Base-by-base conservation (phyloP, 2,888 invertebrate genomes). In the Mactromeris polynyma region DNA sequence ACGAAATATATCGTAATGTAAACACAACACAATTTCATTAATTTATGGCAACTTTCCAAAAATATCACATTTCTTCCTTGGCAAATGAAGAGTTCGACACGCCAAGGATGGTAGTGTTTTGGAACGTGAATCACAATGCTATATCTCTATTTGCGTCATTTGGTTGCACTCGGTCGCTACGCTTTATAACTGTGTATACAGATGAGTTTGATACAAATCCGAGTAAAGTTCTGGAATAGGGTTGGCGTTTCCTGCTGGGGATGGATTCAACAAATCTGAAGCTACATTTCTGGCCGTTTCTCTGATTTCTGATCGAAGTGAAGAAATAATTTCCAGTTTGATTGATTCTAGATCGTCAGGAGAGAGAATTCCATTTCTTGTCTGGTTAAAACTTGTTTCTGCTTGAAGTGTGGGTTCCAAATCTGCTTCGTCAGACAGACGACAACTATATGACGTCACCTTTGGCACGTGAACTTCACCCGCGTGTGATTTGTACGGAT, bases 171-270 rank as follows among this genome's bases (percentile, higher is more conserved):
- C 58, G 58, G 73, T 73, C 4, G 9, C 17, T 6, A 73, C 36
- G 1, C 0, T 9, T 96, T 93, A 96, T 36, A 96, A 92, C 88
- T 96, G 96, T 9, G 96, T 96, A 90, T 96, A 96, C 33, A 96
- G 94, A 87, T 96, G 96, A 1, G 96, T 96, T 81, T 96, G 96
- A 79, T 96, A 96, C 46, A 96, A 92, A 64, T 96, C 96, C 0
- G 96, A 94, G 78, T 93, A 93, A 17, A 95, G 92, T 6, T 94
- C 92, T 0, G 96, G 96, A 26, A 96, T 84, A 85, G 95, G 87
- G 58, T 94, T 91, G 11, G 94, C 91, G 17, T 73, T 33, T 73
- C 73, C 73, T 7, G 90, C 83, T 26, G 84, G 83, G 2, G 88
- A 81, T 21, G 84, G 81, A n/a, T 84, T 89, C 42, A 90, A 26